Conservation (phyloP, 35 echinoderm and acorn worm genomes). For the Ptychodera flava region DNA sequence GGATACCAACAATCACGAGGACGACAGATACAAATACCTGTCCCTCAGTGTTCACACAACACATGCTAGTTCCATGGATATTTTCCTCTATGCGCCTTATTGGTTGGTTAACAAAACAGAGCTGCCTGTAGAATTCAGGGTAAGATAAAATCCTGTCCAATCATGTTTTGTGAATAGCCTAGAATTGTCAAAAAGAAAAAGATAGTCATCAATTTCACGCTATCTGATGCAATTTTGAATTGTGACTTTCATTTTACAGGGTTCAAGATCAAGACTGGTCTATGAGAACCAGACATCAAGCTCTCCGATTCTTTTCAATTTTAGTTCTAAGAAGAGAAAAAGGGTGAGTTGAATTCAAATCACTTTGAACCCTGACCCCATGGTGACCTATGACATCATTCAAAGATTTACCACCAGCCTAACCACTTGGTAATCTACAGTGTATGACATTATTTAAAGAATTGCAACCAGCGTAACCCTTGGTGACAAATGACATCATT, state of each 20-base stretch:
- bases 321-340: conserved; percentile 74
- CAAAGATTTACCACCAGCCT: too few relatives aligned
- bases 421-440: too few relatives aligned
- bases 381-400: too few relatives aligned
- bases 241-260: conserved; percentile 52
- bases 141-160: conserved; percentile 30
- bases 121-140: conserved; percentile 89
- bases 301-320: conserved; percentile 80
- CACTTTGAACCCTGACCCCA: neutral
- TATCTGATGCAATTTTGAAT: too few relatives aligned
- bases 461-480: too few relatives aligned
- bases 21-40: conserved; percentile 74
- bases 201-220: too few relatives aligned
- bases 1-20: conserved; percentile 62
- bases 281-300: conserved; percentile 86
- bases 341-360: conserved; percentile 41
- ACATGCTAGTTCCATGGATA: conserved; percentile 64
- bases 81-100: conserved; percentile 90
- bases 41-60: conserved; percentile 59
- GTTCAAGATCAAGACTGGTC: conserved; percentile 78
- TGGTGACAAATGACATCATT: too few relatives aligned
- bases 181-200: too few relatives aligned
- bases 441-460: too few relatives aligned
- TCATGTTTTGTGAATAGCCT: too few relatives aligned
- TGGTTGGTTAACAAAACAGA: conserved; percentile 99